Conservation (phyloP, 2,888 invertebrate species). For the Stictocephala bisonia region DNA sequence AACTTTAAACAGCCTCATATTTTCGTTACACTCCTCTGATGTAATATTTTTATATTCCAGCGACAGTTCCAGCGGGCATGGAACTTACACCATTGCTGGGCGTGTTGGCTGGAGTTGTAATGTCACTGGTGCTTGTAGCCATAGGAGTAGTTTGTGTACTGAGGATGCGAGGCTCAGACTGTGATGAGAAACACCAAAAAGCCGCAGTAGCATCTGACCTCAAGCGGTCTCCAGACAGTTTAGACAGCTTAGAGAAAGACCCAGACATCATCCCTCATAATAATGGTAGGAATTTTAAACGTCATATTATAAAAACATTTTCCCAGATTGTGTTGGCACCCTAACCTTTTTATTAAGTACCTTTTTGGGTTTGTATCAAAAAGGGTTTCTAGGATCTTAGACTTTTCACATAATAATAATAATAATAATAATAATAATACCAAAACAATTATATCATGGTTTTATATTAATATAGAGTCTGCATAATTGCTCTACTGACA, state of each 20-base stretch:
- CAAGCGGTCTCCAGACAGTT: conserved; percentile 53
- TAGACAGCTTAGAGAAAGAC: conserved; percentile 58
- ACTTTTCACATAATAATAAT: not conserved
- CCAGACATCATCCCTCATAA: conserved; percentile 58
- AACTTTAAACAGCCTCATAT: no score
- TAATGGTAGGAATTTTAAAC: conserved; percentile 48
- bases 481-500: no score
- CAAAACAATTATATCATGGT: no score
- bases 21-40: no score
- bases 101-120: conserved; percentile 65
- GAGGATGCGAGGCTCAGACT: conserved; percentile 51
- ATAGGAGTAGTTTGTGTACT: conserved; percentile 64
- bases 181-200: conserved; percentile 49
- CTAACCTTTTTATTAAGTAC: no score
- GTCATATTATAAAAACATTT: no score
- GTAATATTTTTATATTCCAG: no score
- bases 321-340: no score
- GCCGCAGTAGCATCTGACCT: conserved; percentile 52
- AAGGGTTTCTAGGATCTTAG: no score
- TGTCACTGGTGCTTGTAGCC: conserved; percentile 64
- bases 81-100: conserved; percentile 65
- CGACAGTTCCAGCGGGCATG: conserved; percentile 60
- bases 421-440: no score
- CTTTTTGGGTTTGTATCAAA: no score
- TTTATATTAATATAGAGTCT: no score